Evolutionary conservation across 2,113 vertebrate species (phyloP).

Genomic region (Chaetodon trifascialis): DNA sequence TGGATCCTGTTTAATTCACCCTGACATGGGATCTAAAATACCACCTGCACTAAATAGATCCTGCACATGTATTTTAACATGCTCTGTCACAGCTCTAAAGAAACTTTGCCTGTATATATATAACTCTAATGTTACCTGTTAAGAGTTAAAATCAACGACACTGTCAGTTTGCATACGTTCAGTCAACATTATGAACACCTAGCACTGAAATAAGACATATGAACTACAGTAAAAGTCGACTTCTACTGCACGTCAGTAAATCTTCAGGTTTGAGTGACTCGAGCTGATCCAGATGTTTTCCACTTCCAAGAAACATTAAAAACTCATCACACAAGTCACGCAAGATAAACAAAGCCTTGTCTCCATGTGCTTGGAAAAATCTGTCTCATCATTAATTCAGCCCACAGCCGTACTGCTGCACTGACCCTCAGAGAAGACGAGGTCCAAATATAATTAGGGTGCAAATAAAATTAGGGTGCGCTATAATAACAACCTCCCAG

Average conservation of each 20-base stretch:
- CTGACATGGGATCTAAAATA: slow-evolving; percentile 44
- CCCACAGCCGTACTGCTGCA: slow-evolving; percentile 25
- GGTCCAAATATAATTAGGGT: slow-evolving; percentile 57
- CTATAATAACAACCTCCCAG: slow-evolving; percentile 44
- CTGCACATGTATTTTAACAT: slow-evolving; percentile 23
- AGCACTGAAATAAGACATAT: neutral
- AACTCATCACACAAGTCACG: neutral
- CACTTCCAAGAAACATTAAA: neutral
- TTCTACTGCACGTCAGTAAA: neutral
- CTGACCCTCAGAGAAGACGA: slow-evolving; percentile 11
- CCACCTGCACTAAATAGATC: slow-evolving; percentile 32
- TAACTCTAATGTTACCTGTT: neutral
- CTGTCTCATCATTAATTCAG: slow-evolving; percentile 12
- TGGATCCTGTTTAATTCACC: slow-evolving; percentile 32
- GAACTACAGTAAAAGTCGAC: neutral
- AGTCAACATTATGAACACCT: neutral
- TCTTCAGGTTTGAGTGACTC: neutral
- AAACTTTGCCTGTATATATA: neutral
- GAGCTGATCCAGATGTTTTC: neutral
- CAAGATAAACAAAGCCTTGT: neutral
- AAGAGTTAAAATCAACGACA: neutral
- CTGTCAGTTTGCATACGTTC: neutral
- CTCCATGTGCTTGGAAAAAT: slow-evolving; percentile 15
- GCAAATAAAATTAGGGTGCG: slow-evolving; percentile 54
- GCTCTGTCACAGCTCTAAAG: slow-evolving; percentile 13